Evolutionary conservation across 2,888 invertebrate genomes (phyloP).

Genomic region (Drosophila anceps): DNA sequence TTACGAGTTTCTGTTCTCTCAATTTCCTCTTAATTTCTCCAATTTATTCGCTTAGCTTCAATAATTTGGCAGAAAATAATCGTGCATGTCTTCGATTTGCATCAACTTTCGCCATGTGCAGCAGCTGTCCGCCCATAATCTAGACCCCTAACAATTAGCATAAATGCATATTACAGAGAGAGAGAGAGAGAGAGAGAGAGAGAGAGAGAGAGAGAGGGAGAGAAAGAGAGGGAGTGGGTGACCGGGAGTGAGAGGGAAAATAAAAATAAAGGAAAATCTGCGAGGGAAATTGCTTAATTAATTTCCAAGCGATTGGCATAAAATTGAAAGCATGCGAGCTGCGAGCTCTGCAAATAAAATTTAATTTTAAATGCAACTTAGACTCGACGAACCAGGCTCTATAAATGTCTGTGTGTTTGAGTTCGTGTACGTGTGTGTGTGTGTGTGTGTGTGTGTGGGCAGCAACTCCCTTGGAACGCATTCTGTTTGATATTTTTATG

Average conservation of each 20-base stretch:
- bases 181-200: conserved; percentile 22
- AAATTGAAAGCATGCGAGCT: conserved; percentile 55
- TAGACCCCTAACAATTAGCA: conserved; percentile 63
- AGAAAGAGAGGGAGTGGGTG: too few relatives aligned
- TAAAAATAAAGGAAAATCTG: conserved; percentile 33
- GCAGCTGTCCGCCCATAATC: conserved; percentile 16
- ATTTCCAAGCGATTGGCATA: conserved; percentile 61
- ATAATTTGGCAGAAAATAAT: neutral
- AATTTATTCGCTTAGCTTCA: neutral
- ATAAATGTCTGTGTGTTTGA: neutral
- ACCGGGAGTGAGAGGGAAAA: too few relatives aligned
- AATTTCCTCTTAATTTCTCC: neutral
- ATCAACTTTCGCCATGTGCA: conserved; percentile 30
- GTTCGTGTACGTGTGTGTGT: too few relatives aligned
- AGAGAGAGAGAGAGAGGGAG: conserved; percentile 7
- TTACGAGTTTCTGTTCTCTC: neutral
- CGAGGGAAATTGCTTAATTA: conserved; percentile 73
- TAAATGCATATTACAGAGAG: conserved; percentile 57
- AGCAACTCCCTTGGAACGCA: conserved; percentile 58
- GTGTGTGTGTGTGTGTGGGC: neutral
- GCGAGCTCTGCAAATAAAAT: conserved; percentile 63
- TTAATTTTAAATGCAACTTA: conserved; percentile 61
- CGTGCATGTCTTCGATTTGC: conserved; percentile 24
- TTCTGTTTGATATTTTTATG: conserved; percentile 54
- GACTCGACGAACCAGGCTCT: conserved; percentile 7